A percentile compares a stretch with the other conserved stretches of the same genome.
Evolutionary conservation across 2,113 vertebrate genomes (phyloP).

Genomic region (Aegypius monachus): DNA sequence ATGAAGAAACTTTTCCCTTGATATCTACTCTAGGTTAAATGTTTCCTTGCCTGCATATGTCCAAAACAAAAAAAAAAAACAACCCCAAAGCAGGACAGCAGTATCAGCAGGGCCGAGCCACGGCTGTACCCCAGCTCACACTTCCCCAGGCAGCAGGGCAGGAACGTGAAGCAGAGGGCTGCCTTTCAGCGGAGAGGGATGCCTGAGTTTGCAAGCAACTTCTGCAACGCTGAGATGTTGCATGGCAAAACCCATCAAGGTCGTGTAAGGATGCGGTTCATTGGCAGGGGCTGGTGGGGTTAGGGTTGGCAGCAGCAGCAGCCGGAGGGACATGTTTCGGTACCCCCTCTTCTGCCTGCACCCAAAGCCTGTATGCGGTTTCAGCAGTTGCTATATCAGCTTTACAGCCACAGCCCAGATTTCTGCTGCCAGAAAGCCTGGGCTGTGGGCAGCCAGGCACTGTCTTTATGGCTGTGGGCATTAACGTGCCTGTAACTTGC

Average conservation of each 20-base stretch:
- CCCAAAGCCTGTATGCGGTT: neutral
- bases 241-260: neutral
- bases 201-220: neutral
- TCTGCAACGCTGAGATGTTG: rapidly evolving
- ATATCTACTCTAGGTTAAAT: neutral
- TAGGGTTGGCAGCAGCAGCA: neutral
- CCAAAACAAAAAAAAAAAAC: neutral
- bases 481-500: rapidly evolving
- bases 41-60: neutral
- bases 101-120: neutral
- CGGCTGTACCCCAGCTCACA: neutral
- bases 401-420: neutral
- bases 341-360: neutral
- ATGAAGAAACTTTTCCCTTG: neutral
- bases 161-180: neutral
- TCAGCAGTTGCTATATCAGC: neutral
- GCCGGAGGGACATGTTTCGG: rapidly evolving
- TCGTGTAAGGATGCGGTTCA: rapidly evolving
- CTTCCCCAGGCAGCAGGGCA: neutral
- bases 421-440: neutral
- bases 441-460: rapidly evolving
- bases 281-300: neutral
- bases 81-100: neutral
- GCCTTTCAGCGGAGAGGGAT: neutral
- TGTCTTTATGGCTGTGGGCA: neutral